phyloP scores from a whole-genome alignment of 2,113 vertebrate genomes.

The Narcine bancroftii region DNA sequence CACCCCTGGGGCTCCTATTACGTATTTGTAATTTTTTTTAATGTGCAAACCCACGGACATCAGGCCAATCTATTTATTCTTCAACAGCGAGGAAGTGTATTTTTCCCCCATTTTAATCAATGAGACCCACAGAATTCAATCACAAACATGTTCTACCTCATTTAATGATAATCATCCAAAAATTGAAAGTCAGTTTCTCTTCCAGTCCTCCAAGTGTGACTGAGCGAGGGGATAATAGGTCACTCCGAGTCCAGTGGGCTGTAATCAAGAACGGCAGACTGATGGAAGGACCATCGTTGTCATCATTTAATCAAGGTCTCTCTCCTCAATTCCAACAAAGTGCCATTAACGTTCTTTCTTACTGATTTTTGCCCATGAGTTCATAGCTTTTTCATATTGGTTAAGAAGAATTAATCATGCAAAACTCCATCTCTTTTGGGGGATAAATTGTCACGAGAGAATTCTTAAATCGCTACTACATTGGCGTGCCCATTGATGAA shows the following conservation, averaged over 20 bases:
- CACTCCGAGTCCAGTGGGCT: not conserved
- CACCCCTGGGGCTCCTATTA: no score
- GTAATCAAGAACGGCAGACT: slow-evolving; percentile 18
- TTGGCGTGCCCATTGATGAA: not conserved
- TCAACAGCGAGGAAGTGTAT: not conserved
- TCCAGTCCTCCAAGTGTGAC: not conserved
- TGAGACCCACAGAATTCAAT: not conserved
- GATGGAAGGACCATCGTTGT: not conserved
- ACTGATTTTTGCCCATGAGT: not conserved
- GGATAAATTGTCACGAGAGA: not conserved
- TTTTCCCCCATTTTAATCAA: not conserved
- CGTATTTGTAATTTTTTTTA: not conserved
- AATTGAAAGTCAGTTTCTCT: not conserved
- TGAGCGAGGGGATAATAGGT: not conserved
- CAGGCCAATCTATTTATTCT: not conserved
- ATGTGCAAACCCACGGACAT: not conserved
- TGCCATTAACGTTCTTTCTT: not conserved
- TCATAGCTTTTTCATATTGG: not conserved
- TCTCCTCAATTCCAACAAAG: slow-evolving; percentile 17
- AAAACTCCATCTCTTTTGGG: not conserved
- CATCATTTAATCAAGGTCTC: slow-evolving; percentile 1
- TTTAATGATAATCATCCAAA: slow-evolving; percentile 11
- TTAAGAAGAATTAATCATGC: not conserved
- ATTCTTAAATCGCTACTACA: not conserved
- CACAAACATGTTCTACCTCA: not conserved